Evolutionary conservation across 2,113 vertebrate genomes (phyloP).

Genomic region (Hemibagrus wyckioides): DNA sequence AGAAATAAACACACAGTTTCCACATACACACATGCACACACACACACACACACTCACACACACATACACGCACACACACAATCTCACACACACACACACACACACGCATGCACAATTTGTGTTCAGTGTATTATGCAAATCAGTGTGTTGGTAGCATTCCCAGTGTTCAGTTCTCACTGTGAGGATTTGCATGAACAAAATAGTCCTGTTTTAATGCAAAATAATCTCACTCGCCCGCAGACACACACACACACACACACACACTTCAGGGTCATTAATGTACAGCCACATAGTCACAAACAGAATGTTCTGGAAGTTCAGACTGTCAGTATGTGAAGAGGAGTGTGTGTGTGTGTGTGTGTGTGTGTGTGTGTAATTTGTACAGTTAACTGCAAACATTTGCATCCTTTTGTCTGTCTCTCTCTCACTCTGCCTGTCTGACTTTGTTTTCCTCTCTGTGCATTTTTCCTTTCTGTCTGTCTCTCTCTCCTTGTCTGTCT

Average conservation of each 20-base stretch:
- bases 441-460: no score
- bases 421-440: no score
- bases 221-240: not conserved
- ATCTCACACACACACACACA: slow-evolving; percentile 17
- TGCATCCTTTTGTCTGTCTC: not conserved
- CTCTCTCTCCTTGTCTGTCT: no score
- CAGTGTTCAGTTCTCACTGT: slow-evolving; percentile 28
- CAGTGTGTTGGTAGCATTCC: not conserved
- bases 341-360: slow-evolving; percentile 41
- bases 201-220: slow-evolving; percentile 26
- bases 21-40: not conserved
- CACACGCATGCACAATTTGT: slow-evolving; percentile 10
- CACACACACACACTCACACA: not conserved
- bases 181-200: slow-evolving; percentile 39
- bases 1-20: no score
- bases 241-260: slow-evolving; percentile 10
- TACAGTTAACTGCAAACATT: not conserved
- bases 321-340: not conserved
- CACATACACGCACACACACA: not conserved
- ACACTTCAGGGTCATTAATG: slow-evolving; percentile 26
- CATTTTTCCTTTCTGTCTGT: no score
- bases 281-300: slow-evolving; percentile 35
- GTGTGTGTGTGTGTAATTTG: slow-evolving; percentile 49
- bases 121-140: not conserved
- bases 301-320: not conserved